phyloP scores from a whole-genome alignment of 2,888 invertebrate species.

The Phasia obesa region DNA sequence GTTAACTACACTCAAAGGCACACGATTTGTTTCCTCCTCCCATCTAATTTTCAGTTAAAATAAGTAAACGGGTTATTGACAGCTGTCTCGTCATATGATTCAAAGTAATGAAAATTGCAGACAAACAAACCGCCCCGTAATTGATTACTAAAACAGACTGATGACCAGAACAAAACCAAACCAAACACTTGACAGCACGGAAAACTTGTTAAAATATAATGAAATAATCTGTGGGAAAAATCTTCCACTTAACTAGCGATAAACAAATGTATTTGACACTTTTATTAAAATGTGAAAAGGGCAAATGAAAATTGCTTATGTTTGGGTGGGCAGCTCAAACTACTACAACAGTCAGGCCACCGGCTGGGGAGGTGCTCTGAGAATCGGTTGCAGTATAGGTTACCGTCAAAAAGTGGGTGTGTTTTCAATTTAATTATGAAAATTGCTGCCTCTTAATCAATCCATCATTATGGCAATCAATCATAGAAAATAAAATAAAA shows the following conservation, averaged over 20 bases:
- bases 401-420: background rate
- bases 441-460: slow-evolving; percentile 44
- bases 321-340: background rate
- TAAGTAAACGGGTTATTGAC: slow-evolving; percentile 48
- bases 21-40: background rate
- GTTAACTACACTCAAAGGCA: background rate
- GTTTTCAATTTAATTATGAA: background rate
- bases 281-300: slow-evolving; percentile 27
- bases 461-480: slow-evolving; percentile 63
- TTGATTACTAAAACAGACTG: slow-evolving; percentile 61
- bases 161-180: background rate
- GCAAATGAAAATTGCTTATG: background rate
- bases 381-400: slow-evolving; percentile 9
- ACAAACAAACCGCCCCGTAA: slow-evolving; percentile 66
- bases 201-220: background rate
- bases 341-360: background rate
- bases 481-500: slow-evolving; percentile 19
- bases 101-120: slow-evolving; percentile 46
- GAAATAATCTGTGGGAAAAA: slow-evolving; percentile 63
- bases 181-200: background rate
- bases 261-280: slow-evolving; percentile 66
- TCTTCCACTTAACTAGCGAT: slow-evolving; percentile 29
- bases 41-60: background rate
- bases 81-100: slow-evolving; percentile 58
- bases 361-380: background rate